Conservation (phyloP, 2,888 invertebrate genomes). For the Hyposoter didymator region DNA sequence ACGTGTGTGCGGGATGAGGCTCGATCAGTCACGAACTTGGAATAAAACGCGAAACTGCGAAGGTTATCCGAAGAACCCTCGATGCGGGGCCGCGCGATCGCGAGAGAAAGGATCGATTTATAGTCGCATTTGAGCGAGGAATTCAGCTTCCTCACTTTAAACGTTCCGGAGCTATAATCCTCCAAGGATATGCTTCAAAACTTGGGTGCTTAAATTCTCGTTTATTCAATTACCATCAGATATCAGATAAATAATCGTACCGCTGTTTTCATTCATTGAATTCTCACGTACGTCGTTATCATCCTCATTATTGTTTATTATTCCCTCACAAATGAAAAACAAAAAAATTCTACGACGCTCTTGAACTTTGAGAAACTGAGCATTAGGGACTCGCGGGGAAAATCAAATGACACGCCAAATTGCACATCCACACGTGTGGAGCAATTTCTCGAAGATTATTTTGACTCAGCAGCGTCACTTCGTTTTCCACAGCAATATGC, state of each 20-base stretch:
- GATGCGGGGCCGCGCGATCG: slow-evolving; percentile 2
- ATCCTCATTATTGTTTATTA: neutral
- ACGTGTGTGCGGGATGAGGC: neutral
- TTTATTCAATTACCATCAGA: neutral
- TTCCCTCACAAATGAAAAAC: neutral
- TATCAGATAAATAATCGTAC: neutral
- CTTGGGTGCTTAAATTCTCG: neutral
- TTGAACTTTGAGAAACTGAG: neutral
- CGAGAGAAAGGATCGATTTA: slow-evolving; percentile 50
- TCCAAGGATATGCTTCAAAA: neutral
- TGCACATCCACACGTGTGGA: neutral
- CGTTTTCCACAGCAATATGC: slow-evolving; percentile 23
- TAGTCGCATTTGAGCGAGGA: slow-evolving; percentile 47
- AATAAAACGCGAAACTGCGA: slow-evolving; percentile 60
- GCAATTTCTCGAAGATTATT: neutral
- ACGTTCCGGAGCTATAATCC: neutral
- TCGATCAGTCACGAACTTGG: slow-evolving; percentile 63
- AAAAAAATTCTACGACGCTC: neutral
- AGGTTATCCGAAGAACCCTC: slow-evolving; percentile 37
- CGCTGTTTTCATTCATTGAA: neutral
- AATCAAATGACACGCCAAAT: neutral
- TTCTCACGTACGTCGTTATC: neutral
- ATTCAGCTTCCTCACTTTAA: slow-evolving; percentile 27
- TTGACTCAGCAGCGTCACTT: neutral
- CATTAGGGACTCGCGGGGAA: neutral